These are phyloP conservation scores for Hirundo rustica DNA, from an alignment of 2,797 vertebrate species.

Conservation along the genomic window DNA sequence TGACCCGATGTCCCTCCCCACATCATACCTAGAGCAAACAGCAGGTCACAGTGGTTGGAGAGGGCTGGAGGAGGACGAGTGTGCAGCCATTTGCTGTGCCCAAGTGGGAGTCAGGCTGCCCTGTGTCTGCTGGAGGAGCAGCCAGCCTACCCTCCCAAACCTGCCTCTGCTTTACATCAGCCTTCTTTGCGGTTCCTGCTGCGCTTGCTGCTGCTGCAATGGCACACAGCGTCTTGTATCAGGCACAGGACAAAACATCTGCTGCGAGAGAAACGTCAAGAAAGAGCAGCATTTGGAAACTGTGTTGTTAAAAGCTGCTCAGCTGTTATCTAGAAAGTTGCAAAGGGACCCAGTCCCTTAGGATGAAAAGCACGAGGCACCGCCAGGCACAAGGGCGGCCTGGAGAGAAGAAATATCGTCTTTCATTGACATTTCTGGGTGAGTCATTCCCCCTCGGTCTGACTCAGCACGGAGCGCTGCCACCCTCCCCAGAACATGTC, in stretches of 20 bases:
- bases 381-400: neutral
- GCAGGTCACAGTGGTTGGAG: neutral
- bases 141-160: neutral
- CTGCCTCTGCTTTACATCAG: neutral
- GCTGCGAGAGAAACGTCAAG: fast-evolving
- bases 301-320: neutral
- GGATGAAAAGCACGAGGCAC: neutral
- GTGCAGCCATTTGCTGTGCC: neutral
- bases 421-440: neutral
- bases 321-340: neutral
- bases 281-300: neutral
- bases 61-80: neutral
- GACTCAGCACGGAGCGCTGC: neutral
- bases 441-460: neutral
- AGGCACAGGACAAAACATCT: neutral
- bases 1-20: neutral
- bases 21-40: neutral
- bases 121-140: neutral
- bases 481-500: neutral
- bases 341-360: neutral
- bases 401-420: neutral
- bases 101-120: neutral
- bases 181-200: neutral
- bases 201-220: neutral
- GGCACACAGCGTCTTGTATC: fast-evolving